Evolutionary conservation across 1,140 invertebrate species (phyloP).

Genomic region (Hermetia illucens): DNA sequence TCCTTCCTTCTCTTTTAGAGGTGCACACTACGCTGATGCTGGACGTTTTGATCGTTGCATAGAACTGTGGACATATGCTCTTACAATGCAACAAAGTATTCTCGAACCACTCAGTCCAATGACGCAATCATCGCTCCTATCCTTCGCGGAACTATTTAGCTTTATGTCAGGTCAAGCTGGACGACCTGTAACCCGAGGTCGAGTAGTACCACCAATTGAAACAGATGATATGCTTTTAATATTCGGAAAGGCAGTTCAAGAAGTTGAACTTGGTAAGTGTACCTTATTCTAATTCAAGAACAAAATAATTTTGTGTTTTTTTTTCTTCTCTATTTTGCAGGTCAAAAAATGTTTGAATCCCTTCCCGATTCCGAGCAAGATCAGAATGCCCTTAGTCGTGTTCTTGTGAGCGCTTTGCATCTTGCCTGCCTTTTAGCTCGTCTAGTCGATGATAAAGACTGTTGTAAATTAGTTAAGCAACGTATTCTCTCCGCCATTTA

Average conservation of each 20-base stretch:
- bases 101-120: conserved; percentile 86
- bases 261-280: conserved; percentile 42
- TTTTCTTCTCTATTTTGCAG: conserved; percentile 1
- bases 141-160: conserved; percentile 88
- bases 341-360: conserved; percentile 35
- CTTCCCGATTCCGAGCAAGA: conserved; percentile 50
- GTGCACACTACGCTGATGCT: conserved; percentile 88
- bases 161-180: conserved; percentile 78
- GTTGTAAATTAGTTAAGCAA: conserved; percentile 35
- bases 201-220: conserved; percentile 61
- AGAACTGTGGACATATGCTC: conserved; percentile 89
- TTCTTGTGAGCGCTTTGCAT: conserved; percentile 75
- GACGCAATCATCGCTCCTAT: conserved; percentile 84
- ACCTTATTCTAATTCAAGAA: conserved; percentile 32
- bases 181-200: conserved; percentile 47
- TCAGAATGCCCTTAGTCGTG: conserved; percentile 60
- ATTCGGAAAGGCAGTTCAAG: conserved; percentile 60
- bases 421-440: conserved; percentile 59
- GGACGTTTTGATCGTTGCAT: conserved; percentile 87
- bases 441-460: conserved; percentile 37
- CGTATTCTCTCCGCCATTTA: conserved; percentile 49
- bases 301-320: conserved; percentile 14
- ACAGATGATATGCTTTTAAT: conserved; percentile 70
- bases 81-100: conserved; percentile 90
- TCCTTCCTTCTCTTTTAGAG: conserved; percentile 35